Evolutionary conservation across 2,113 vertebrate species (phyloP).

Genomic region (Trochalopteron elliotii): DNA sequence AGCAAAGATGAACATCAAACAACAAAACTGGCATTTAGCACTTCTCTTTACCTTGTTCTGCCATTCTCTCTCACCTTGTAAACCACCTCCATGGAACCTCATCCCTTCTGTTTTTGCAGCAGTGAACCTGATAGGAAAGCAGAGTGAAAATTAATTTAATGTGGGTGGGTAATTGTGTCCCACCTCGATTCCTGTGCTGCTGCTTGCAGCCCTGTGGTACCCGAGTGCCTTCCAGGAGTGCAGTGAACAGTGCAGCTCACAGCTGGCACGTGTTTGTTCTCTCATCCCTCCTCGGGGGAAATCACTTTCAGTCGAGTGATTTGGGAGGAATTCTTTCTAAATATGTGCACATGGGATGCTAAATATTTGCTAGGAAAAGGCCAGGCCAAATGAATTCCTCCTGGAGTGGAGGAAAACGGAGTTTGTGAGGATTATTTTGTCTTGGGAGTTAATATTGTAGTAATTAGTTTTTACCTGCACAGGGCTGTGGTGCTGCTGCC

Average conservation of each 20-base stretch:
- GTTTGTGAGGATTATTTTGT: background rate
- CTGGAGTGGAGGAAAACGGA: background rate
- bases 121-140: background rate
- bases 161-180: background rate
- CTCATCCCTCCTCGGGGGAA: background rate
- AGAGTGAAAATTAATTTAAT: background rate
- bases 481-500: accelerated
- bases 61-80: background rate
- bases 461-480: background rate
- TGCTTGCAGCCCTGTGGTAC: background rate
- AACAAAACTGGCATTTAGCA: background rate
- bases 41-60: background rate
- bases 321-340: background rate
- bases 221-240: background rate
- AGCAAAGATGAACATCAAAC: background rate
- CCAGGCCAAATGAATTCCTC: background rate
- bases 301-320: background rate
- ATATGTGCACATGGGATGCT: background rate
- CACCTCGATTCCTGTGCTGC: accelerated
- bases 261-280: slow-evolving; percentile 12
- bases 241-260: background rate
- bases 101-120: background rate
- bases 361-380: background rate
- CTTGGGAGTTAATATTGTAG: background rate
- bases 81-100: background rate